A percentile compares a stretch with the other conserved stretches of the same genome.
These are phyloP conservation scores for Tyria jacobaeae DNA, from an alignment of 2,888 invertebrate genomes.

Conservation along the genomic window DNA sequence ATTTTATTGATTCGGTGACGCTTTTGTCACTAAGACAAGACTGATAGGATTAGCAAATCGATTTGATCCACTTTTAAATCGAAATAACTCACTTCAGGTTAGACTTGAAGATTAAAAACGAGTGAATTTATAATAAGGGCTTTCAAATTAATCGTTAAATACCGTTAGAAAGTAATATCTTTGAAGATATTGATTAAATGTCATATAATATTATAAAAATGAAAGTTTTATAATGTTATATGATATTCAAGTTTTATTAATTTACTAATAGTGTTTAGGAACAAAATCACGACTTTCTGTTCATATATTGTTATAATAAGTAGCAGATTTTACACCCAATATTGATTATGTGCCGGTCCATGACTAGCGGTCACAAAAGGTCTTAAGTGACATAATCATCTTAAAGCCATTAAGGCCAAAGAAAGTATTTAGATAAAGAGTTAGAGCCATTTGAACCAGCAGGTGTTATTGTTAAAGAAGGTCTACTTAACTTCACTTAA, in stretches of 20 bases:
- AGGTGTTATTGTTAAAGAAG: background rate
- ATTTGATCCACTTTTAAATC: slow-evolving; percentile 19
- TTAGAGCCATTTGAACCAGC: background rate
- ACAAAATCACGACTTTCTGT: background rate
- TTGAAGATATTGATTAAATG: background rate
- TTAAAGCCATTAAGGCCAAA: background rate
- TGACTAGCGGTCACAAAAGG: too few species aligned
- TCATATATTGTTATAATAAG: background rate
- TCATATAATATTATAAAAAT: background rate
- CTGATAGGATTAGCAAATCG: slow-evolving; percentile 26
- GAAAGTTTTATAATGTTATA: background rate
- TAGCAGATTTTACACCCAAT: too few species aligned
- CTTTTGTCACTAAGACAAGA: slow-evolving; percentile 18
- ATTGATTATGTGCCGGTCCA: too few species aligned
- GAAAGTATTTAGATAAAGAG: background rate
- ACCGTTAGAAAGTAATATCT: background rate
- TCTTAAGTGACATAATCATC: too few species aligned
- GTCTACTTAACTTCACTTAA: background rate
- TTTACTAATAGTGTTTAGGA: too few species aligned
- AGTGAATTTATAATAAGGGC: background rate
- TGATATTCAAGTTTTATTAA: background rate
- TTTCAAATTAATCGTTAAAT: background rate
- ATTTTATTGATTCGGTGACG: slow-evolving; percentile 18
- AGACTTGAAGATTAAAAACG: background rate
- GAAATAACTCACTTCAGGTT: background rate